Evolutionary conservation across 2,113 vertebrate species (phyloP), one percentile per base, ranked within the genome.

Genomic region (Scalopus aquaticus): DNA sequence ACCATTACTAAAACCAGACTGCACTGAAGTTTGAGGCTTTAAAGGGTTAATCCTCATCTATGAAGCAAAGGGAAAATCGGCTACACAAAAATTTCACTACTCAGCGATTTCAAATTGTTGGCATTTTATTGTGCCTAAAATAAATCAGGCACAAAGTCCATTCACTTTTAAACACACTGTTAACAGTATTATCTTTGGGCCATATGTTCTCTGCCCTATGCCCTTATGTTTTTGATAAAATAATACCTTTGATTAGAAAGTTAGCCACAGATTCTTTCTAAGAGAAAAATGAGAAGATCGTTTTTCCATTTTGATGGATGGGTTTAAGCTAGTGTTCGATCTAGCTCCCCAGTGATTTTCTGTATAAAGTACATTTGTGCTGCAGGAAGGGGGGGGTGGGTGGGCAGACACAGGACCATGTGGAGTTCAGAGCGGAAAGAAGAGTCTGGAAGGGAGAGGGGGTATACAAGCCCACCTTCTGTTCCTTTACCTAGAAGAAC

Each of bases 121-220:
- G 4, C 64, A 37, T 64, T 86, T 94, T 70, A 22, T 58, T 77
- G 54, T 73, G 42, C 56, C 37, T 69, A 72, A 79, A 93, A 62
- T 49, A 92, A 74, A n/a, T 65, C 9, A 82, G 17, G 26, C 58
- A 19, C 30, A 39, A 65, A 28, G 70, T 32, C 60, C 17, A 26
- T 46, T 49, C 46, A 51, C 65, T 85, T 7, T 58, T 69, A 16
- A 3, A 37, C 44, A 24, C 10, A 44, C 17, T 46, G 9, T 87
- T 67, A 54, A 37, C 37, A 69, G 0, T 49, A 79, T 17, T 62
- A 28, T 65, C 74, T 62, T 73, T 85, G 51, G 28, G 24, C 32
- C 85, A 24, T 46, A 44, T 77, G 26, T 39, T 62, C 17, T 51
- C 2, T 24, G 28, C 37, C 30, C 17, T 51, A 2, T 24, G 28